Conservation (phyloP, 2,113 vertebrate species). For the Melozone crissalis region DNA sequence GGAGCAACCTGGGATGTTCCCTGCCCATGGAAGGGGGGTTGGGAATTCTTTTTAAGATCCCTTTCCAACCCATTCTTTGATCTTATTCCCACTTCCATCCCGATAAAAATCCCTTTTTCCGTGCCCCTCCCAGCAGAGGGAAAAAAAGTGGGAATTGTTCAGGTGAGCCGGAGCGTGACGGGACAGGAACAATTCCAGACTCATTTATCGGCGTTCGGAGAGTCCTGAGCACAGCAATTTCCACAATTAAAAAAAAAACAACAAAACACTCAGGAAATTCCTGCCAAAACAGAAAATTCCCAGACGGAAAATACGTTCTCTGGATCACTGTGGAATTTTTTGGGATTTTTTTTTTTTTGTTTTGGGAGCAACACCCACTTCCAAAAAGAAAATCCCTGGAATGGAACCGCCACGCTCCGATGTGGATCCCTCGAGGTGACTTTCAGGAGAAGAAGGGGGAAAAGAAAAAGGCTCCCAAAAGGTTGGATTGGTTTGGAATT, state of each 20-base stretch:
- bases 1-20: not conserved
- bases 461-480: not conserved
- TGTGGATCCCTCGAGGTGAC: not conserved
- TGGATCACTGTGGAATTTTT: not conserved
- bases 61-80: not conserved
- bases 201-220: not conserved
- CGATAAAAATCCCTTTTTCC: not conserved
- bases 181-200: not conserved
- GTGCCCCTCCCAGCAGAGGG: not conserved
- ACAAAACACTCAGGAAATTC: not conserved
- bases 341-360: no score
- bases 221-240: not conserved
- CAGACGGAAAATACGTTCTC: not conserved
- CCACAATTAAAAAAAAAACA: not conserved
- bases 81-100: not conserved
- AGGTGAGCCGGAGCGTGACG: not conserved
- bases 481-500: not conserved
- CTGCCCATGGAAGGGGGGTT: not conserved
- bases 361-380: not conserved
- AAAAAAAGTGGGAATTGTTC: not conserved
- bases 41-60: not conserved
- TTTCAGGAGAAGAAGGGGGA: not conserved
- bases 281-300: not conserved
- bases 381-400: not conserved
- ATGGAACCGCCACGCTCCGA: fast-evolving